phyloP scores from a whole-genome alignment of 1,140 invertebrate species.

The Caerostris extrusa region DNA sequence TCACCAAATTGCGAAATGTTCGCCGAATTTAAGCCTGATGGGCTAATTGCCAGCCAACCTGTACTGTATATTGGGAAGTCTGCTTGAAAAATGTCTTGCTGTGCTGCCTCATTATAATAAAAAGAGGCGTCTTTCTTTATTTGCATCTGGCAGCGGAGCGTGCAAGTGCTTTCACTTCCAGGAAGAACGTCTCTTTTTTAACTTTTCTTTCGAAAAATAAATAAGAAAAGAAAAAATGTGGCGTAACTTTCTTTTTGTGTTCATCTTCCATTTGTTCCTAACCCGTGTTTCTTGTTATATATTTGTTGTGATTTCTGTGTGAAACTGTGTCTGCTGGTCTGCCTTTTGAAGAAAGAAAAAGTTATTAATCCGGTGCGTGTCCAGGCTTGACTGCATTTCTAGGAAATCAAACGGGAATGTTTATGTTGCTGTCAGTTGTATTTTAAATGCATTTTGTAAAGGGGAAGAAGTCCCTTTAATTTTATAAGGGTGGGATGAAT shows the following conservation, averaged over 20 bases:
- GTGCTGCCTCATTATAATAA: constrained; percentile 11
- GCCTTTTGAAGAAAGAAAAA: no score
- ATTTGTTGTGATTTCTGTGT: background rate
- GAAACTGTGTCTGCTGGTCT: background rate
- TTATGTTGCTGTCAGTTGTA: no score
- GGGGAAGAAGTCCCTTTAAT: no score
- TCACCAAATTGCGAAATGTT: background rate
- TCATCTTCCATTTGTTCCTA: background rate
- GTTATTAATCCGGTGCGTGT: no score
- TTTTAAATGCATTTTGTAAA: no score
- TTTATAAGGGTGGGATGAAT: no score
- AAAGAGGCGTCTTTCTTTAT: constrained; percentile 5
- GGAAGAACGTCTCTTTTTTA: background rate
- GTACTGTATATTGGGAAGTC: background rate
- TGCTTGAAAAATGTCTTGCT: background rate
- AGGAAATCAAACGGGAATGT: no score
- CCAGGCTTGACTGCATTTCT: no score
- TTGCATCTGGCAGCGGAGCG: constrained; percentile 3
- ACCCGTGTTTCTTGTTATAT: background rate
- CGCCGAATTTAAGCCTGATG: constrained; percentile 19
- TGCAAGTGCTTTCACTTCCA: constrained; percentile 38
- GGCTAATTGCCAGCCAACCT: constrained; percentile 30
- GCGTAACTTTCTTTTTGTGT: background rate
- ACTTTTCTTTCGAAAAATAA: background rate
- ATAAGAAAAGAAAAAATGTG: background rate